These are phyloP conservation scores for Macrocentrus cingulum DNA, from an alignment of 1,140 invertebrate genomes.

Conservation along the genomic window DNA sequence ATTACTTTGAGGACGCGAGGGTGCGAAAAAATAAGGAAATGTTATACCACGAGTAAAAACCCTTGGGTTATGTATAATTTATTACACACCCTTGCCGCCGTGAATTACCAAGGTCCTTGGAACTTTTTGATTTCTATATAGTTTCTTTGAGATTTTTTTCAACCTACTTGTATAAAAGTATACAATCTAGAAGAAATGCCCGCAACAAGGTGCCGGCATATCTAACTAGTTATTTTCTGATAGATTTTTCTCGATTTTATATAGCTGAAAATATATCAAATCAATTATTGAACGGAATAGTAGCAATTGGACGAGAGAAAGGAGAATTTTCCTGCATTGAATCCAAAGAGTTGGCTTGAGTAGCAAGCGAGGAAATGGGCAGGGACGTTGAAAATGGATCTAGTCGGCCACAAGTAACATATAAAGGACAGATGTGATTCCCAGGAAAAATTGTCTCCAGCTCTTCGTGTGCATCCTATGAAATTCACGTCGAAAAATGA, in stretches of 20 bases:
- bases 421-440: constrained; percentile 8
- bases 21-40: constrained; percentile 12
- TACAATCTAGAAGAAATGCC: too few relatives aligned
- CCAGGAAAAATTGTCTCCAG: constrained; percentile 14
- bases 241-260: too few relatives aligned
- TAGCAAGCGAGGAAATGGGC: background rate
- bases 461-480: constrained; percentile 13
- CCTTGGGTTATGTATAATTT: constrained; percentile 19
- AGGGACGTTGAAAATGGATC: background rate
- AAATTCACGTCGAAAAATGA: constrained; percentile 22
- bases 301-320: too few relatives aligned
- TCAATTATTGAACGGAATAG: too few relatives aligned
- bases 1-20: constrained; percentile 21
- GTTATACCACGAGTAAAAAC: background rate
- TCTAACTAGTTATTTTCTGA: too few relatives aligned
- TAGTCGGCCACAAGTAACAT: background rate
- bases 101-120: constrained; percentile 21
- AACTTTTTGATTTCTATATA: too few relatives aligned
- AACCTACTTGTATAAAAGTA: too few relatives aligned
- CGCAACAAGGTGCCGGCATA: too few relatives aligned
- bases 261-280: too few relatives aligned
- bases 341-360: too few relatives aligned
- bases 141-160: too few relatives aligned
- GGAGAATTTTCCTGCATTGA: too few relatives aligned
- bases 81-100: background rate